Evolutionary conservation across 2,888 invertebrate species (phyloP).

Genomic region (Mycalesis mineus): DNA sequence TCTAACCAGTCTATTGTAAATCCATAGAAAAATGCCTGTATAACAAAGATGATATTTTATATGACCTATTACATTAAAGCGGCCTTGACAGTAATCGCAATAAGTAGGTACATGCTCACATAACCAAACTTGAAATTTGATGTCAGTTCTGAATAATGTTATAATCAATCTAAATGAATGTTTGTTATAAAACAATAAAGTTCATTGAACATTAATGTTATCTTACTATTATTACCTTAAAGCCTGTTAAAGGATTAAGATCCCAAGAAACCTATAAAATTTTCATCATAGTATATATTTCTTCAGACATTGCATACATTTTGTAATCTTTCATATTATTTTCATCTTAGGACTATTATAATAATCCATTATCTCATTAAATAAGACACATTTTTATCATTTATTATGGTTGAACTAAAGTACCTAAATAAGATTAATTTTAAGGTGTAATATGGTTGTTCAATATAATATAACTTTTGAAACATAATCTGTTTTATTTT

Average conservation of each 20-base stretch:
- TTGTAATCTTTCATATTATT: too few species aligned
- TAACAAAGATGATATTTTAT: neutral
- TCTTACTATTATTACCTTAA: neutral
- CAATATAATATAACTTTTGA: neutral
- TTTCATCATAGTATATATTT: too few species aligned
- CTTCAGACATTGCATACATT: too few species aligned
- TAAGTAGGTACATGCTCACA: neutral
- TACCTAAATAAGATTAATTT: neutral
- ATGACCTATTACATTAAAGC: slow-evolving; percentile 5
- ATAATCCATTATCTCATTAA: too few species aligned
- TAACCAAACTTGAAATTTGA: slow-evolving; percentile 6
- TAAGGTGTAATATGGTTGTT: neutral
- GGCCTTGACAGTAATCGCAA: slow-evolving; percentile 10
- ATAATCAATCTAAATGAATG: neutral
- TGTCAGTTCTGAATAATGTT: neutral
- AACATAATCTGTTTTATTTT: neutral
- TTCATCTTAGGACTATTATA: too few species aligned
- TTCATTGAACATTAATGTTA: neutral
- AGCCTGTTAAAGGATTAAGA: neutral
- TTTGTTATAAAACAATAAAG: neutral
- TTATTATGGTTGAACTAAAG: neutral
- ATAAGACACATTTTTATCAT: too few species aligned
- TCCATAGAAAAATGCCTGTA: slow-evolving; percentile 1
- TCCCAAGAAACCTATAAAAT: too few species aligned
- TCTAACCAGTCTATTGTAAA: neutral